Evolutionary conservation across 2,888 invertebrate species (phyloP), one percentile per base, ranked within the genome.

Genomic region (Alitta virens): DNA sequence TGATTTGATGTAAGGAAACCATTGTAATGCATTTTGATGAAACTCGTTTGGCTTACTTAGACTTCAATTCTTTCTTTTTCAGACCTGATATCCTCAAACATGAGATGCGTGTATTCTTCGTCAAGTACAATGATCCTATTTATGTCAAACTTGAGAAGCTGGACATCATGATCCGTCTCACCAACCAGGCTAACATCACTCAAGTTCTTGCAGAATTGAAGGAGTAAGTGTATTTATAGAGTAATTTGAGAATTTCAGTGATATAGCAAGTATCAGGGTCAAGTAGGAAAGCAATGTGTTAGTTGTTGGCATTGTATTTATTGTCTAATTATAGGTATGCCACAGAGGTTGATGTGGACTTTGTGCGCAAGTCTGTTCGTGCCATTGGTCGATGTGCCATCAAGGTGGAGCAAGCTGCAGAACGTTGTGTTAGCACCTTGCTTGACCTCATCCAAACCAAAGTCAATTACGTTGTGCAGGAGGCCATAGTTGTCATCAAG

Each of bases 31-130:
- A n/a, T n/a, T n/a, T n/a, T n/a, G n/a, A n/a, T n/a, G n/a, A n/a
- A n/a, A n/a, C n/a, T n/a, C n/a, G n/a, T n/a, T n/a, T n/a, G n/a
- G n/a, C n/a, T n/a, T n/a, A n/a, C n/a, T n/a, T n/a, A n/a, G n/a
- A n/a, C n/a, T n/a, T n/a, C n/a, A 40, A 46, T 50, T 24, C 18
- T 57, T 49, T n/a, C 18, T 14, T 54, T 49, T 49, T 40, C 50
- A 71, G 71, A 50, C 95, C 98, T 0, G 99, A 99, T 65, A 98
- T 99, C 72, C 85, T 99, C 52, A 99, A 99, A 81, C 96, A 98
- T 76, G 99, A 99, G 85, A 98, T 99, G 98, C 99, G 99, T 86
- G 94, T 94, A 59, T 99, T 99, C 85, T 99, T 99, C 82, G 99
- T 99, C 42, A 99, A 99, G 80, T 99, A 99, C 85, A 99, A 99